A percentile compares a stretch with the other conserved stretches of the same genome.
Evolutionary conservation across 2,797 vertebrate genomes (phyloP).

Genomic region (Sebastes dallii): DNA sequence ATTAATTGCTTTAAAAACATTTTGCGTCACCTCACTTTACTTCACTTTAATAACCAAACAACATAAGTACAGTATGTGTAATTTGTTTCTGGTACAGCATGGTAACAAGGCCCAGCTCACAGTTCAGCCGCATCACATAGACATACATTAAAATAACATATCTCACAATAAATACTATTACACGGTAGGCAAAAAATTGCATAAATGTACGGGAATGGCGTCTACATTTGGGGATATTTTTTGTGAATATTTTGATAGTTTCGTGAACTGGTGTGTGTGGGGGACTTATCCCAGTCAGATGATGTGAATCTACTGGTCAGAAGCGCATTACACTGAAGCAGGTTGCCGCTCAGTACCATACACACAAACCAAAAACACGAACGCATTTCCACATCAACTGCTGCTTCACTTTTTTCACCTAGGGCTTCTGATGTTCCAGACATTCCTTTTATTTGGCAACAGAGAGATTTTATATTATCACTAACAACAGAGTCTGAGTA

Average conservation of each 20-base stretch:
- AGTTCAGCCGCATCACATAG: no score
- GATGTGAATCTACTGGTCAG: slow-evolving; percentile 41
- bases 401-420: neutral
- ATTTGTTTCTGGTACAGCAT: no score
- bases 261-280: neutral
- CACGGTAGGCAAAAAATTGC: neutral
- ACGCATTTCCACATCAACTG: neutral
- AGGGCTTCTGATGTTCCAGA: neutral
- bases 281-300: slow-evolving; percentile 70
- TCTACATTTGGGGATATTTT: neutral
- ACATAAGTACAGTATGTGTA: no score
- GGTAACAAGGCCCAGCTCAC: no score
- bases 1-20: no score
- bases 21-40: no score
- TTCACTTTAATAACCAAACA: no score
- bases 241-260: neutral
- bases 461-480: neutral
- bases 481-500: neutral
- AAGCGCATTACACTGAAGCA: slow-evolving; percentile 29
- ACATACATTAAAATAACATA: no score
- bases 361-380: neutral
- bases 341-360: neutral
- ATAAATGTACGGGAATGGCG: neutral
- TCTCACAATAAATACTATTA: no score
- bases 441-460: neutral